These are phyloP conservation scores for Ashinkailepas kermadecensis DNA, from an alignment of 2,888 invertebrate genomes.

Conservation along the genomic window DNA sequence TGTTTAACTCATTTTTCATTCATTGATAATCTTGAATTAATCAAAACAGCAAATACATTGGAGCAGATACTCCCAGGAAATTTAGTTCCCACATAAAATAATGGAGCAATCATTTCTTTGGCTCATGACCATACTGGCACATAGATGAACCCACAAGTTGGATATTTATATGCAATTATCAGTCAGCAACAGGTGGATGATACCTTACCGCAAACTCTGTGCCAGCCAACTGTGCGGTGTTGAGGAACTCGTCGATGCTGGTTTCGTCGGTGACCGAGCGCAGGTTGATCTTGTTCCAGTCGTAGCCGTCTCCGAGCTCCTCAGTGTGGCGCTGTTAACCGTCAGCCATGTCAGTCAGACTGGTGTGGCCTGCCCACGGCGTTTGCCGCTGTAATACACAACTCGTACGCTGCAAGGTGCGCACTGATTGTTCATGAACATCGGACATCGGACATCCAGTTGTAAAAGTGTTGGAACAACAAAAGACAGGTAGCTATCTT, in stretches of 20 bases:
- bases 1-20: too few relatives aligned
- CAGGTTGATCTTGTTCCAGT: constrained; percentile 82
- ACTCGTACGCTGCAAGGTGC: too few relatives aligned
- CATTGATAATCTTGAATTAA: neutral
- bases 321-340: constrained; percentile 30
- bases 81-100: neutral
- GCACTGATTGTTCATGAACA: too few relatives aligned
- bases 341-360: neutral
- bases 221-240: constrained; percentile 88
- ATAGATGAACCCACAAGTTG: neutral
- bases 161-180: neutral
- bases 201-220: constrained; percentile 67
- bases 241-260: constrained; percentile 91
- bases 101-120: neutral
- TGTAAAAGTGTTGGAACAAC: too few relatives aligned
- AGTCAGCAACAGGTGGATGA: neutral
- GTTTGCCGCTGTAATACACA: too few relatives aligned
- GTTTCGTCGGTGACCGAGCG: constrained; percentile 91
- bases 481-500: too few relatives aligned
- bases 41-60: neutral
- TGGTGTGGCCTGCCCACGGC: neutral
- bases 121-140: neutral
- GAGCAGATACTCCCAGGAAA: neutral
- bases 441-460: too few relatives aligned
- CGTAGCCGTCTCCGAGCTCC: constrained; percentile 40